Evolutionary conservation across 2,113 vertebrate species (phyloP).

Genomic region (Galemys pyrenaicus): DNA sequence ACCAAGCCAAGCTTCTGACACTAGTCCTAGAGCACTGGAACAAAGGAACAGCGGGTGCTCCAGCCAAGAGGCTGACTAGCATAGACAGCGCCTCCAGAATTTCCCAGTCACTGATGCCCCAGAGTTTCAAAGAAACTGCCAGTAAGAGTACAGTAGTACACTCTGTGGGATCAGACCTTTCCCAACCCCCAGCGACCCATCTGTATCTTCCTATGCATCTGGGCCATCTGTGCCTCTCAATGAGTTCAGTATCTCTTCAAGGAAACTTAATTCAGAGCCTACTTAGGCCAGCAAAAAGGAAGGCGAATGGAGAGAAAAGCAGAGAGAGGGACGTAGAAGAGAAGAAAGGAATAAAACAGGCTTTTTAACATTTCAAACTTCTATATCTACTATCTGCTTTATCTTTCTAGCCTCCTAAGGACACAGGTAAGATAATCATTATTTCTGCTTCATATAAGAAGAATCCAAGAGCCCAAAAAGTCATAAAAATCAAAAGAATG

Average conservation of each 20-base stretch:
- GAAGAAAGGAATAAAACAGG: neutral
- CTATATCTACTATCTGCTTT: neutral
- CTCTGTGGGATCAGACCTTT: neutral
- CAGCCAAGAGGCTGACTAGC: neutral
- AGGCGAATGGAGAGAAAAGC: neutral
- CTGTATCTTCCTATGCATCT: neutral
- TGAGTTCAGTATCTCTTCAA: neutral
- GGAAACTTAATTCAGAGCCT: neutral
- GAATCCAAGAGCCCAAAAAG: neutral
- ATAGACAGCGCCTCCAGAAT: neutral
- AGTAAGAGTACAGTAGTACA: neutral
- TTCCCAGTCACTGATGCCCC: neutral
- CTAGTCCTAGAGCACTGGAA: neutral
- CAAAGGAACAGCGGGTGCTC: slow-evolving; percentile 21
- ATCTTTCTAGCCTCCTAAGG: neutral
- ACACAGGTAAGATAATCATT: neutral
- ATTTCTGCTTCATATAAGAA: slow-evolving; percentile 10
- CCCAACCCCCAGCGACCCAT: neutral
- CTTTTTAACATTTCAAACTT: slow-evolving; percentile 5
- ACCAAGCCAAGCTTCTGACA: neutral
- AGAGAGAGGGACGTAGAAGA: neutral
- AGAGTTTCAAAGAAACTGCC: neutral
- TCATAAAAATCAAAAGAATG: neutral
- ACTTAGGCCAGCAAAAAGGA: neutral
- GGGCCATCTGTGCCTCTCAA: neutral